Percentiles rank a stretch among this genome's conserved stretches.
These are phyloP conservation scores for Rhyacophila evoluta DNA, from an alignment of 2,888 invertebrate species.

Conservation along the genomic window DNA sequence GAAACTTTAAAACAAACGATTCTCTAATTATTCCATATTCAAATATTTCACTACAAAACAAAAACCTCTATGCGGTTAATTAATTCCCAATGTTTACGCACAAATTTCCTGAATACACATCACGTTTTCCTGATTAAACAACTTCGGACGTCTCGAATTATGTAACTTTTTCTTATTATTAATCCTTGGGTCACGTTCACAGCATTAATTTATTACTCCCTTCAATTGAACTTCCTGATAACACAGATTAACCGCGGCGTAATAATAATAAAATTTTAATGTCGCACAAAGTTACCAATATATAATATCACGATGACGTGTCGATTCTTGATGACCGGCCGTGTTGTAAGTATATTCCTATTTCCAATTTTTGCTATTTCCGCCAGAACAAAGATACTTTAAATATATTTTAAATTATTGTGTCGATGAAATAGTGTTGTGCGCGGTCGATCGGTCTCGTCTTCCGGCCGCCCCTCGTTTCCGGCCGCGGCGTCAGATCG, in stretches of 20 bases:
- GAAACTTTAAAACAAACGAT: too few relatives aligned
- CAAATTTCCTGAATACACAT: background rate
- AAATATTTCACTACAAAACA: too few relatives aligned
- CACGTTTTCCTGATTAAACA: background rate
- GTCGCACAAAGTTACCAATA: background rate
- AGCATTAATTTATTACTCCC: background rate
- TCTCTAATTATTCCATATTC: too few relatives aligned
- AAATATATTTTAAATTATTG: background rate
- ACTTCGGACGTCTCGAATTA: background rate
- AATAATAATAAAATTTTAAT: conserved; percentile 1
- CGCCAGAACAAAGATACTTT: background rate
- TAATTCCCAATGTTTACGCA: background rate
- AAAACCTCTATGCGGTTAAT: background rate
- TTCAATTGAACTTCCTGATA: conserved; percentile 8
- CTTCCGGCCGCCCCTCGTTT: background rate
- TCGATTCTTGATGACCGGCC: background rate
- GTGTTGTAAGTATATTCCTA: background rate
- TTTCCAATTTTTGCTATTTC: background rate
- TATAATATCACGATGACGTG: background rate
- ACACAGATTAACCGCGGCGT: conserved; percentile 9
- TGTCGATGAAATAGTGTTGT: too few relatives aligned
- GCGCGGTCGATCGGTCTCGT: background rate
- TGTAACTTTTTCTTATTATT: conserved; percentile 6
- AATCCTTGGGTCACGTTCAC: conserved; percentile 1
- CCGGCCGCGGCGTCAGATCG: conserved; percentile 14